Percentiles rank a stretch among this genome's conserved stretches.
Evolutionary conservation across 2,113 vertebrate genomes (phyloP).

Genomic region (Microtus ochrogaster): DNA sequence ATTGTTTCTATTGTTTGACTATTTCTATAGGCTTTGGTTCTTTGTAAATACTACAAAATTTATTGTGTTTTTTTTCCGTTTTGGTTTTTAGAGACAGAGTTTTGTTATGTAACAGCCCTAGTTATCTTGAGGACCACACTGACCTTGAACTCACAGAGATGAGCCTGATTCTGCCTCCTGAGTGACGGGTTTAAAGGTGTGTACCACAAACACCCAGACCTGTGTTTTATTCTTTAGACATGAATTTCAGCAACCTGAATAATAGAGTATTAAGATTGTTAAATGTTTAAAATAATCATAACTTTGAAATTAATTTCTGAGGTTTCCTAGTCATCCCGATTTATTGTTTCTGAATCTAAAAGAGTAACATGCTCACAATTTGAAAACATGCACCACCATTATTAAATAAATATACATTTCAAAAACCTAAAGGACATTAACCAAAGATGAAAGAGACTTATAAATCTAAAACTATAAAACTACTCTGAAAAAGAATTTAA

Average conservation of each 20-base stretch:
- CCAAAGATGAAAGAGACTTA: not conserved
- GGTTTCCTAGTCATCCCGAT: not conserved
- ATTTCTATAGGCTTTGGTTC: not conserved
- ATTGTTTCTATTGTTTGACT: not conserved
- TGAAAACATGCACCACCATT: not conserved
- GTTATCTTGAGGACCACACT: no score
- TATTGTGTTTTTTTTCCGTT: not conserved
- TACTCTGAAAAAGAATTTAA: not conserved
- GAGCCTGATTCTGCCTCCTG: no score
- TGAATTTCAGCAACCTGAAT: not conserved
- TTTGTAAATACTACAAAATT: not conserved
- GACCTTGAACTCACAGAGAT: no score
- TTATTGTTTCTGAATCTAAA: not conserved
- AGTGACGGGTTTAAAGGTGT: no score
- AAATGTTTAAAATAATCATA: not conserved
- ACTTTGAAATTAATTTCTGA: not conserved
- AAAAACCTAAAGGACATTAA: not conserved
- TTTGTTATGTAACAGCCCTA: no score
- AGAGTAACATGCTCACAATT: not conserved
- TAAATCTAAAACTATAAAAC: not conserved
- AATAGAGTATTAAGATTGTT: not conserved
- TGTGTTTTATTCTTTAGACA: not conserved
- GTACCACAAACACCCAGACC: no score
- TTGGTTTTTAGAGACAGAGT: no score
- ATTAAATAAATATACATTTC: not conserved